Evolutionary conservation across 2,113 vertebrate genomes (phyloP).

Genomic region (Cheilinus undulatus): DNA sequence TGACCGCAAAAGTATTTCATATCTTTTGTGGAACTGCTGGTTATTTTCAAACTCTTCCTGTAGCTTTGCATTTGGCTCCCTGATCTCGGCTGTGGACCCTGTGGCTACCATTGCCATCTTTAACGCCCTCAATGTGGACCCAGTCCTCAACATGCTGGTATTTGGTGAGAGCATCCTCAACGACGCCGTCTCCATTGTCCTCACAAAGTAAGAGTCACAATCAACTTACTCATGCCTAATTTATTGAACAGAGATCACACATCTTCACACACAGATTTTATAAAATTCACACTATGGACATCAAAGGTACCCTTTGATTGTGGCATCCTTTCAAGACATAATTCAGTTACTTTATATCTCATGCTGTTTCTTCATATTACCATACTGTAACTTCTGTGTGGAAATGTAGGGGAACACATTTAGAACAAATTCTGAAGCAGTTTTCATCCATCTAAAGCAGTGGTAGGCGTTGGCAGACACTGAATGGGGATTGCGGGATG

Average conservation of each 20-base stretch:
- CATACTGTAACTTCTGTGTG: too few species aligned
- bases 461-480: too few species aligned
- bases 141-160: slow-evolving; percentile 98
- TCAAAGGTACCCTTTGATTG: too few species aligned
- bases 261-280: too few species aligned
- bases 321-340: too few species aligned
- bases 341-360: too few species aligned
- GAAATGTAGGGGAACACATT: too few species aligned
- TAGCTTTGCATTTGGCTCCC: slow-evolving; percentile 97
- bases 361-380: too few species aligned
- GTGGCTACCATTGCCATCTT: slow-evolving; percentile 99
- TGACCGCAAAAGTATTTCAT: not conserved
- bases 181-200: slow-evolving; percentile 96
- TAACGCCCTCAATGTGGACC: slow-evolving; percentile 97
- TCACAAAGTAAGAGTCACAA: slow-evolving; percentile 91
- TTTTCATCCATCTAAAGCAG: too few species aligned
- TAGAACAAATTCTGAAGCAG: too few species aligned
- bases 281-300: too few species aligned
- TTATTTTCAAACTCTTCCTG: slow-evolving; percentile 26
- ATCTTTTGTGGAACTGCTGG: not conserved
- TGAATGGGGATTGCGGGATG: too few species aligned
- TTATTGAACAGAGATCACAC: not conserved
- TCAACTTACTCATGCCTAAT: not conserved
- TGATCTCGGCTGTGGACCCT: slow-evolving; percentile 98
- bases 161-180: slow-evolving; percentile 99